These are phyloP conservation scores for Nomada fabriciana DNA, from an alignment of 2,888 invertebrate species.

Conservation along the genomic window DNA sequence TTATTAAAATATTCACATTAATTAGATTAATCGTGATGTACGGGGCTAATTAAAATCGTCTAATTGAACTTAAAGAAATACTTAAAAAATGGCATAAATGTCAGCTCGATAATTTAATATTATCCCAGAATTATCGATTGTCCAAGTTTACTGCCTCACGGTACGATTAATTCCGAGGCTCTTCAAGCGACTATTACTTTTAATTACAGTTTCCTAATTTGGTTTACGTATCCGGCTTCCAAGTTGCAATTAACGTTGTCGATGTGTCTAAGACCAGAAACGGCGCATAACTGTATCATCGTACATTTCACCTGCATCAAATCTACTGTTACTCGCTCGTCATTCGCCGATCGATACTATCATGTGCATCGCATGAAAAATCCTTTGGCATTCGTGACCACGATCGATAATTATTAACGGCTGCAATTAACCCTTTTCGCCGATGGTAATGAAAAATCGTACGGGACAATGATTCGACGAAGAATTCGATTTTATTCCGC, in stretches of 20 bases:
- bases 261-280: conserved; percentile 26
- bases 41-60: too few species aligned
- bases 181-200: background rate
- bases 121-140: too few species aligned
- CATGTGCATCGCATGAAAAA: conserved; percentile 45
- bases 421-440: conserved; percentile 28
- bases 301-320: conserved; percentile 29
- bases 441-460: background rate
- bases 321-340: conserved; percentile 61
- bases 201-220: conserved; percentile 16
- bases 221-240: conserved; percentile 21
- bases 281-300: conserved; percentile 49
- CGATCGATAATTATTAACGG: conserved; percentile 30
- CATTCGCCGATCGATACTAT: conserved; percentile 34
- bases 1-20: too few species aligned
- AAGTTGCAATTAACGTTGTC: conserved; percentile 39
- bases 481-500: background rate
- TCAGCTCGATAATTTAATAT: too few species aligned
- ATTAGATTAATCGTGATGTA: too few species aligned
- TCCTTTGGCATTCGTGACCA: conserved; percentile 32
- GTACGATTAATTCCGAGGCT: background rate
- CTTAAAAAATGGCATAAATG: too few species aligned
- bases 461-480: background rate
- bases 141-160: background rate
- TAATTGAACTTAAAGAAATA: too few species aligned